A percentile compares a stretch with the other conserved stretches of the same genome.
phyloP scores from a whole-genome alignment of 2,113 vertebrate species.

The Microcebus murinus region DNA sequence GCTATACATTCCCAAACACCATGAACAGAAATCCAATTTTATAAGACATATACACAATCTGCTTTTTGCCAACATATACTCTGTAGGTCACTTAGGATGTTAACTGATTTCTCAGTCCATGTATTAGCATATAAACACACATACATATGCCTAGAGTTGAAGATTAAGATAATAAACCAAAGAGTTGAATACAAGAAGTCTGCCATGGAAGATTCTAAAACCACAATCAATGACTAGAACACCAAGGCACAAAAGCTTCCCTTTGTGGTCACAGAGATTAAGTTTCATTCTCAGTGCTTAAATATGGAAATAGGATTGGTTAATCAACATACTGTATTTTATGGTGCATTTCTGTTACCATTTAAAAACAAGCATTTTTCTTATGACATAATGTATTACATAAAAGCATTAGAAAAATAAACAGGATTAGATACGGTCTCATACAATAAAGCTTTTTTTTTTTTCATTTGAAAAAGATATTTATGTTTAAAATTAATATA shows the following conservation, averaged over 20 bases:
- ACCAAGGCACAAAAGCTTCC: constrained; percentile 79
- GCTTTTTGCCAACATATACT: constrained; percentile 50
- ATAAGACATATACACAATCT: constrained; percentile 70
- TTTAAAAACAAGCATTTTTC: constrained; percentile 57
- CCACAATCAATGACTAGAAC: constrained; percentile 32
- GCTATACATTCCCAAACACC: constrained; percentile 61
- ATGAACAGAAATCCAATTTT: constrained; percentile 59
- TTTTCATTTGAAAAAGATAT: constrained; percentile 46
- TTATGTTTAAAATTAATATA: constrained; percentile 29
- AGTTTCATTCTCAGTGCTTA: constrained; percentile 47
- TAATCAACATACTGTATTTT: constrained; percentile 42
- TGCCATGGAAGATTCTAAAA: constrained; percentile 70
- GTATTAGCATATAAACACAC: neutral
- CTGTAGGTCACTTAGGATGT: constrained; percentile 35
- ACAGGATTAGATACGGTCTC: constrained; percentile 36
- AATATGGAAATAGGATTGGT: constrained; percentile 23
- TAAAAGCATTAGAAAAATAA: constrained; percentile 69
- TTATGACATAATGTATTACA: constrained; percentile 55
- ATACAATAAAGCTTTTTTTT: constrained; percentile 45
- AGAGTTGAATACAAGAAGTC: constrained; percentile 51
- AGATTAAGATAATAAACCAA: constrained; percentile 58
- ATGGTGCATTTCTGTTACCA: constrained; percentile 23
- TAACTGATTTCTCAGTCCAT: constrained; percentile 39
- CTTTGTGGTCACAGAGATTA: constrained; percentile 73
- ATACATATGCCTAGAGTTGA: neutral